Base-by-base conservation (phyloP, 2,797 vertebrate genomes). In the Sparus aurata region DNA sequence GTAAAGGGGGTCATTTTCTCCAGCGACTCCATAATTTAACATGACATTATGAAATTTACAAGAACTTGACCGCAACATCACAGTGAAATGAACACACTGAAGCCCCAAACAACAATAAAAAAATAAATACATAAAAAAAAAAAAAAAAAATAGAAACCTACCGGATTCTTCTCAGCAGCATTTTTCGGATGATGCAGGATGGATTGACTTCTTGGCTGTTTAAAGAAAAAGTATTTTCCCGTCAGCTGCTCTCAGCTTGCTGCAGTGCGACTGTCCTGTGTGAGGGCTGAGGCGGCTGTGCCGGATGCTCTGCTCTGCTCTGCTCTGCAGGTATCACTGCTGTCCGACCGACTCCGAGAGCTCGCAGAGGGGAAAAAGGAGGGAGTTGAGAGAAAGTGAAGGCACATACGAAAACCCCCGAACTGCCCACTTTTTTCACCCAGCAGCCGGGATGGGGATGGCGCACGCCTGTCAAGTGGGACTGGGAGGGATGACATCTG, bases 241-340 rank as follows among this genome's bases (percentile, higher is more conserved):
- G 68, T 72, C 66, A 57, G 81, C 90, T 86, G 13, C 76, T 58
- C 69, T 82, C 73, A 25, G 80, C 77, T 61, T 94, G 91, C 91
- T 94, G 94, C 94, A 95, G 87, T 95, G 94, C 92, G 92, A 53
- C 93, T 92, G 83, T 91, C 79, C 87, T 23, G 83, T 41, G 17
- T 10, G 49, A 53, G 50, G 43, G 43, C 25, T 46, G 6, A 27
- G 22, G 72, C 38, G 38, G 43, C 57, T 83, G 34, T 38, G 34
- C 61, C 62, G 76, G 91, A 77, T 85, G 86, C 87, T 88, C 63
- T 86, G 38, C 38, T 38, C 38, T 85, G 86, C 87, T 88, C 61
- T 86, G 84, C 76, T 38, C 34, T 38, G 82, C 93, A 93, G 91
- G 89, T 92, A 83, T 65, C 65, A 47, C 52, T 74, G 83, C 67